Conservation (phyloP, 1,140 invertebrate genomes). For the Nymphalis io region DNA sequence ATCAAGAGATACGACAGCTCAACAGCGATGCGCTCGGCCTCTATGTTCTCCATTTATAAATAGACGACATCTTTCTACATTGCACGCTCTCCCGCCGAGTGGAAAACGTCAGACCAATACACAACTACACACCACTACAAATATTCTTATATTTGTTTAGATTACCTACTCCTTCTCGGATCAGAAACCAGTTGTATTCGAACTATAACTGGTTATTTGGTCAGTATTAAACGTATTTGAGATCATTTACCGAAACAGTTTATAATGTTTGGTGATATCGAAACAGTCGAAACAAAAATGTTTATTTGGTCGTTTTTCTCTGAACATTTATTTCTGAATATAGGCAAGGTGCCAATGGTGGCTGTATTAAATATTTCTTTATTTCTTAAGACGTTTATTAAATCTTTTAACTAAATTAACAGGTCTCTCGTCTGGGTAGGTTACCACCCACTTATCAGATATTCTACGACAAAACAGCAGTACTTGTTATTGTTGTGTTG, state of each 20-base stretch:
- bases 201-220: constrained; percentile 37
- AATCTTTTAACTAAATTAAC: too few species aligned
- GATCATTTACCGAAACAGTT: constrained; percentile 25
- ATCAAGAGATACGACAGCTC: constrained; percentile 17
- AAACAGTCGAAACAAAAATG: neutral
- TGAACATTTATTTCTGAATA: neutral
- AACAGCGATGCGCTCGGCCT: constrained; percentile 50
- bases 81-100: constrained; percentile 75
- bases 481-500: too few species aligned
- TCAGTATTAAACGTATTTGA: constrained; percentile 28
- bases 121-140: constrained; percentile 44
- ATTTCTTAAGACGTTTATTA: neutral
- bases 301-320: neutral
- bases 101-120: constrained; percentile 60
- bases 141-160: constrained; percentile 59
- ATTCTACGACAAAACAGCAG: too few species aligned
- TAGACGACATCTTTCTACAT: constrained; percentile 72
- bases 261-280: constrained; percentile 5
- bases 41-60: constrained; percentile 70
- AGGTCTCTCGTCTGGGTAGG: too few species aligned
- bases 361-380: neutral
- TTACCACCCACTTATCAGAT: too few species aligned
- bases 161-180: constrained; percentile 50
- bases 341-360: neutral
- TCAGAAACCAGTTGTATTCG: constrained; percentile 37